Base-by-base conservation (phyloP, 1,140 invertebrate species). In the Cyrtorhinus lividipennis region DNA sequence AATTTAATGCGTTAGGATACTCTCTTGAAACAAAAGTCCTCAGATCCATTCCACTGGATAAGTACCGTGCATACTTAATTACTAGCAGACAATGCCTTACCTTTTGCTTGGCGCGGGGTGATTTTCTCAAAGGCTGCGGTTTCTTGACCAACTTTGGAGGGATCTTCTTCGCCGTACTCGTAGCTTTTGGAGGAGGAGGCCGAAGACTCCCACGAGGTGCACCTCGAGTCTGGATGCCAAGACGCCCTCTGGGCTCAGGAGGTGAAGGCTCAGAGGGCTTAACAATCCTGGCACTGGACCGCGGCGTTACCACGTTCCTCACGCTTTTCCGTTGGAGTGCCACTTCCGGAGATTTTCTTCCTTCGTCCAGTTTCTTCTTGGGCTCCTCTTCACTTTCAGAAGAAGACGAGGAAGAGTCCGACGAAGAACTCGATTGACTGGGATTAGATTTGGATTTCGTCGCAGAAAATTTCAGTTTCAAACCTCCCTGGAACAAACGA, bases 401-500 rank as follows among this genome's bases (percentile, higher is more conserved):
- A 27, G 58, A 59, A 2, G 62, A 64, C 12, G 62, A 64, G 12
- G 62, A 64, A 24, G 62, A 64, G 27, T 62, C 61, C 3, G 46
- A 62, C 1, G 61, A 25, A 12, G 65, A 65, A 25, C 60, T 59
- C 45, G 58, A 46, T 27, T 24, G 59, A 30, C 25, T 56, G 8
- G 56, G 26, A 27, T 58, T 48, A n/a, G 59, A 48, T 64, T 67
- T 68, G n/a, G 66, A 48, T 18, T 66, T 62, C 46, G 65, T 69
- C 26, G 68, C 67, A 26, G 68, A 66, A 44, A 69, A 65, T 64
- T 69, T 69, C 25, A 69, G 30, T 63, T 67, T 68, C 2, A 69
- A 61, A 10, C 67, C 67, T 58, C 67, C 68, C 68, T 69, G 53
- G 60, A 65, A 66, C 48, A 62, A 61, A n/a, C n/a, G n/a, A n/a